Base-by-base conservation (phyloP, 2,888 invertebrate species). In the Trachelus stipa region DNA sequence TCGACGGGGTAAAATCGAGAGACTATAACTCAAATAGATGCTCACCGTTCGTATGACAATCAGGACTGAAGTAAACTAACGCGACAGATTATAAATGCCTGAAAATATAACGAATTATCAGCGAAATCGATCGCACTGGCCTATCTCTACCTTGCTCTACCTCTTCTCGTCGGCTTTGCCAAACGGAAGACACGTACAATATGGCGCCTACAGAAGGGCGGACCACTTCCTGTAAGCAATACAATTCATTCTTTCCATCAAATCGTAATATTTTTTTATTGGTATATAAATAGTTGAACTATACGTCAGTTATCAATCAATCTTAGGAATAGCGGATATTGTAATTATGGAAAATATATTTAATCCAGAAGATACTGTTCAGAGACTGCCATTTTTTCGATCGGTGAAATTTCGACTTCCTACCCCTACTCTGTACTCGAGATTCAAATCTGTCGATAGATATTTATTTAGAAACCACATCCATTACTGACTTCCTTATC, bases 191-290 rank as follows among this genome's bases (percentile, higher is more conserved):
- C 81, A 82, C 75, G 80, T 81, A 79, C 85, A 87, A 87, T 81
- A 87, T 87, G 87, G 87, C 87, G 87, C 76, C 75, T 37, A 34
- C 33, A 79, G 76, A 83, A 86, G 87, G 87, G 87, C 86, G 87
- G 87, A 80, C 69, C 80, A 87, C 87, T 87, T 87, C 87, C 87
- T 85, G 86, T 80, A 31, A 33, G 71, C 71, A 34, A 56, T 23
- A 2, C 6, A 56, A 23, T 23, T 56, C 1, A 56, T 56, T 56
- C 23, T 23, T 56, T 56, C 56, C 23, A 56, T 56, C 23, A 23
- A 56, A 23, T 23, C 2, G 9, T 56, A 56, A 23, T 56, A 56
- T 9, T 56, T 23, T 15, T 56, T 56, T 6, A 23, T 56, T 23
- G 56, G 9, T 56, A 56, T 56, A 23, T 56, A 23, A 56, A 56